Percentiles rank a stretch among this genome's conserved stretches.
Conservation (phyloP, 2,113 vertebrate species). For the Peucedramus taeniatus region DNA sequence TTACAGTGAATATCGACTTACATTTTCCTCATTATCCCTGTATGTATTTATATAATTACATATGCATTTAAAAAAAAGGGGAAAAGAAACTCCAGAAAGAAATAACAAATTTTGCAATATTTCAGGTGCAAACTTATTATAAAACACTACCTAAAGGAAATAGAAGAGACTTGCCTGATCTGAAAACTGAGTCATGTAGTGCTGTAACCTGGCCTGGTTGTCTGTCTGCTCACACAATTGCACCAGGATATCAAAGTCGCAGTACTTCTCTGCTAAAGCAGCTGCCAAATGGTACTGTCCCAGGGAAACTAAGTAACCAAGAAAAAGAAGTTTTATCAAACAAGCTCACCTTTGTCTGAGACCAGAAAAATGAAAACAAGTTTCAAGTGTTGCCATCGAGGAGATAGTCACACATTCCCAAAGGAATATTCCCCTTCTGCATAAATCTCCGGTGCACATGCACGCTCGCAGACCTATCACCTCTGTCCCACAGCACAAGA, state of each 20-base stretch:
- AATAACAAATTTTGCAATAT: neutral
- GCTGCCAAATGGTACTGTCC: slow-evolving; percentile 91
- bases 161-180: slow-evolving; percentile 79
- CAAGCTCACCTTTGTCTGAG: neutral
- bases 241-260: slow-evolving; percentile 95
- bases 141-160: neutral
- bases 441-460: neutral
- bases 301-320: slow-evolving; percentile 79
- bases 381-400: neutral
- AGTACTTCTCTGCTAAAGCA: slow-evolving; percentile 93
- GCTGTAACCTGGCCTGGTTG: slow-evolving; percentile 90
- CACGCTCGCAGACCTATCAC: neutral
- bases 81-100: accelerated
- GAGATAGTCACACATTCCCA: neutral
- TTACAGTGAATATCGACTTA: neutral
- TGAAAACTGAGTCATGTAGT: slow-evolving; percentile 93
- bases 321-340: neutral
- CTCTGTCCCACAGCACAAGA: neutral
- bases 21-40: neutral
- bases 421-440: neutral
- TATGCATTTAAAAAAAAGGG: accelerated
- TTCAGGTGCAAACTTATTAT: neutral
- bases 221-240: slow-evolving; percentile 95
- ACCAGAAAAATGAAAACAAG: neutral
- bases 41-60: neutral